Evolutionary conservation across 2,113 vertebrate species (phyloP).

Genomic region (Otocyon megalotis): DNA sequence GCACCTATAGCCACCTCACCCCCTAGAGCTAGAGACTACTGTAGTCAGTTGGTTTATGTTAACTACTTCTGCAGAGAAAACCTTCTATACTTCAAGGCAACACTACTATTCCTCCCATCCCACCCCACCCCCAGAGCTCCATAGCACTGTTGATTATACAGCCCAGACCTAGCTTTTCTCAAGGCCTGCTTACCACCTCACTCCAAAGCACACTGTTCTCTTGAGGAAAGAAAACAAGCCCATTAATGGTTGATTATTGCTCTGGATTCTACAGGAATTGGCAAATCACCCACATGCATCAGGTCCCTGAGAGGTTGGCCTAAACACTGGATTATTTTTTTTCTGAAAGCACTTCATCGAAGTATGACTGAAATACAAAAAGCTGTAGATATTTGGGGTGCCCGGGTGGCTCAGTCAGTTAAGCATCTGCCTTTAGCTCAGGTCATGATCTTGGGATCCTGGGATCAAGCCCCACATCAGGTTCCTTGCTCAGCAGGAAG

Average conservation of each 20-base stretch:
- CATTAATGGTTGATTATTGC: neutral
- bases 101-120: neutral
- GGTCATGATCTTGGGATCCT: too few relatives aligned
- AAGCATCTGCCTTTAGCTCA: too few relatives aligned
- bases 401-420: too few relatives aligned
- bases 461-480: too few relatives aligned
- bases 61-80: neutral
- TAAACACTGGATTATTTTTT: neutral
- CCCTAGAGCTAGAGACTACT: neutral
- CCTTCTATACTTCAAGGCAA: neutral
- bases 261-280: neutral
- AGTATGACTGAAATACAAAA: neutral
- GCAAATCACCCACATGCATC: neutral
- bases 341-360: neutral
- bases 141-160: neutral
- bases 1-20: neutral
- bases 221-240: neutral
- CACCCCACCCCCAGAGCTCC: neutral
- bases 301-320: neutral
- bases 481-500: too few relatives aligned
- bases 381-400: neutral
- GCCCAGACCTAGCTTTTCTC: neutral
- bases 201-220: neutral
- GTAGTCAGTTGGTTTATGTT: neutral
- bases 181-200: neutral